Conservation (phyloP, 2,888 invertebrate genomes). For the Mechanitis messenoides region DNA sequence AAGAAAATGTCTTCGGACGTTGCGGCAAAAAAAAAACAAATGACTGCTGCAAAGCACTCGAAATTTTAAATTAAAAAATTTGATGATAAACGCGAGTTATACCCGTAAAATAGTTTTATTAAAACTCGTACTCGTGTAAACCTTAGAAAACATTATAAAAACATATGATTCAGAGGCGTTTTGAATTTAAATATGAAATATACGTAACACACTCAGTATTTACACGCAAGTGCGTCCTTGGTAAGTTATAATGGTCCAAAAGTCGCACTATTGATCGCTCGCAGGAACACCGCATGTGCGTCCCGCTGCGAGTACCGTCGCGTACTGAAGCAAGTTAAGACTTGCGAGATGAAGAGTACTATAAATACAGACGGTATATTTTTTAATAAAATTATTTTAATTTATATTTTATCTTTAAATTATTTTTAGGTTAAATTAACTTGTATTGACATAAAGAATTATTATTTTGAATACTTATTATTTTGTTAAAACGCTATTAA, state of each 20-base stretch:
- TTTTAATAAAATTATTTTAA: background rate
- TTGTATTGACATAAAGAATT: too few species aligned
- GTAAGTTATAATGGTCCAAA: constrained; percentile 9
- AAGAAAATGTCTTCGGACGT: background rate
- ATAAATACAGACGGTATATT: constrained; percentile 17
- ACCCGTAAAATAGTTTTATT: too few species aligned
- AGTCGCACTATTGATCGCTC: constrained; percentile 33
- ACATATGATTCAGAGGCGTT: too few species aligned
- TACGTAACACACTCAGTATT: background rate
- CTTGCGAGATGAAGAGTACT: constrained; percentile 14
- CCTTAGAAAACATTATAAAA: too few species aligned
- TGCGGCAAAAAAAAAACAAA: background rate
- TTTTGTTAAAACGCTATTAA: too few species aligned
- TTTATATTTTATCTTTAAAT: too few species aligned
- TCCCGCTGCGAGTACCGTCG: constrained; percentile 53
- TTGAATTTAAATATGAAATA: background rate
- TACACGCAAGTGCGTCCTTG: constrained; percentile 35
- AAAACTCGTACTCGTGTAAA: too few species aligned
- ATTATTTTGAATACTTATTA: too few species aligned
- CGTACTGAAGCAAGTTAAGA: constrained; percentile 50
- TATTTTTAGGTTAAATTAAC: too few species aligned
- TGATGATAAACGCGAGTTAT: too few species aligned
- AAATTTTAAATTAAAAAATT: too few species aligned
- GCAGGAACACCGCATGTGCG: constrained; percentile 35
- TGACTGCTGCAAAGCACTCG: background rate